Evolutionary conservation across 2,113 vertebrate genomes (phyloP).

Genomic region (Xiphorhynchus elegans): DNA sequence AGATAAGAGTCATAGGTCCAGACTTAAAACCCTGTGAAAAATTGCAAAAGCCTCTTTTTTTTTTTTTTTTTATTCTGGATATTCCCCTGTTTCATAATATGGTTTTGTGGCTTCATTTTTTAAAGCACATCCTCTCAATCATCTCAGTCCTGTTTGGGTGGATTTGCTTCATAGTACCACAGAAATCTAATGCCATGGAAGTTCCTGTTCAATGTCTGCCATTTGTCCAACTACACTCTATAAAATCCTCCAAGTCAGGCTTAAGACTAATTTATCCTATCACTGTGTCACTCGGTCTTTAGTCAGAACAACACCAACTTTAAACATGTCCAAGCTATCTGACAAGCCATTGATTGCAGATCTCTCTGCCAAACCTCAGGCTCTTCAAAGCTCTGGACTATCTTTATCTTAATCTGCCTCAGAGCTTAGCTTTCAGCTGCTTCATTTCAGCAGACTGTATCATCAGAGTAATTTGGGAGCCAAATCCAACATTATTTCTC

Average conservation of each 20-base stretch:
- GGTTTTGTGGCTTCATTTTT: not conserved
- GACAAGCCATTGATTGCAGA: not conserved
- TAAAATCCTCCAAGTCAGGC: not conserved
- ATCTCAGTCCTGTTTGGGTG: not conserved
- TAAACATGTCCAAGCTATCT: not conserved
- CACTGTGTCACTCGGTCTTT: not conserved
- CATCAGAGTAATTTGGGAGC: not conserved
- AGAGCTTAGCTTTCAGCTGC: not conserved
- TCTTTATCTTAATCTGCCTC: not conserved
- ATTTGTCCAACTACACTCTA: not conserved
- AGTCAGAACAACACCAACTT: not conserved
- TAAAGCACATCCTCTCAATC: not conserved
- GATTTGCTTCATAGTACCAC: not conserved
- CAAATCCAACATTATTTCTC: not conserved
- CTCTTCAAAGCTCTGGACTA: not conserved
- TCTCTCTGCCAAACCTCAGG: not conserved
- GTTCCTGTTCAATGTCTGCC: not conserved
- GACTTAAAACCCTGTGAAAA: not conserved
- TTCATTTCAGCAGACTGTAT: not conserved
- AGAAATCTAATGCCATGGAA: not conserved
- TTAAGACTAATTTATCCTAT: not conserved
- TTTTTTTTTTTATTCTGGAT: not conserved
- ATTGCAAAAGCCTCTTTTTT: not conserved
- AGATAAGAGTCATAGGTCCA: not conserved
- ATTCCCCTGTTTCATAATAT: not conserved